Percentiles rank a stretch among this genome's conserved stretches.
Evolutionary conservation across 2,888 invertebrate genomes (phyloP).

Genomic region (Hermaeophaga mercurialis): DNA sequence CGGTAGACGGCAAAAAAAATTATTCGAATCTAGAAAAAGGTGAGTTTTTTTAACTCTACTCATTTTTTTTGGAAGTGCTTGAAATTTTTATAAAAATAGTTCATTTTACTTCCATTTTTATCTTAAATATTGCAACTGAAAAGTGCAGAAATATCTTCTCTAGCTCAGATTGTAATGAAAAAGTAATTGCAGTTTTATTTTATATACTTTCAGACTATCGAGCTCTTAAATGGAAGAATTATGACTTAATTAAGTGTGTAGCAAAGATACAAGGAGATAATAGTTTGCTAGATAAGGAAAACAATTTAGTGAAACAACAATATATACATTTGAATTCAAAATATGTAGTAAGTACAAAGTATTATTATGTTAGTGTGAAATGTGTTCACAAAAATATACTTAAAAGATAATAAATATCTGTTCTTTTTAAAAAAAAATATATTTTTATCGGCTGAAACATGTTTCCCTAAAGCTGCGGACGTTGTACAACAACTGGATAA

Average conservation of each 20-base stretch:
- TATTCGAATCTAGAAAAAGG: background rate
- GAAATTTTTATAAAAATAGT: too few species aligned
- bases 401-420: background rate
- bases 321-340: slow-evolving; percentile 29
- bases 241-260: slow-evolving; percentile 24
- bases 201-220: slow-evolving; percentile 31
- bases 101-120: too few species aligned
- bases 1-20: too few species aligned
- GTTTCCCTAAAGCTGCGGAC: slow-evolving; percentile 25
- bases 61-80: too few species aligned
- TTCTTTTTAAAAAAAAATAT: slow-evolving; percentile 31
- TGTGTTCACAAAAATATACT: background rate
- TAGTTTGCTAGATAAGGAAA: slow-evolving; percentile 19
- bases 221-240: slow-evolving; percentile 31
- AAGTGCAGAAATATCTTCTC: too few species aligned
- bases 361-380: too few species aligned
- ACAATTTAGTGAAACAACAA: slow-evolving; percentile 26
- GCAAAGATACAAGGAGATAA: slow-evolving; percentile 32
- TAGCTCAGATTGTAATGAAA: too few species aligned
- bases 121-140: too few species aligned
- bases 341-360: slow-evolving; percentile 28
- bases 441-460: slow-evolving; percentile 24
- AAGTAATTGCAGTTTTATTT: too few species aligned
- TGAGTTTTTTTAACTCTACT: too few species aligned
- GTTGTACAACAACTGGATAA: slow-evolving; percentile 24